Conservation (phyloP, 1,140 invertebrate genomes). For the Anagrus nilaparvatae region DNA sequence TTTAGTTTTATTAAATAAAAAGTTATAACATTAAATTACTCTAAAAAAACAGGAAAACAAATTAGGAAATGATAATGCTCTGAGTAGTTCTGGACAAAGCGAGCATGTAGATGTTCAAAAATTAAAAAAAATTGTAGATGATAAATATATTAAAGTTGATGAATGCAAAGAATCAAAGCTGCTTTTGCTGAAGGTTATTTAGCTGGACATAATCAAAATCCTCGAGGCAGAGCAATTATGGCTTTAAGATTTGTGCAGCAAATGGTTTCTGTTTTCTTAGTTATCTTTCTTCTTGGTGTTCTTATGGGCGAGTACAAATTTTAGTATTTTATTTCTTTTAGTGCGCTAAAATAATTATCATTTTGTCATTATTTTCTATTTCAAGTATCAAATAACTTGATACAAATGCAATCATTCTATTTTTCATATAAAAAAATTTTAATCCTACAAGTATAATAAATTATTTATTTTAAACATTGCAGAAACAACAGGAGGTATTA, state of each 20-base stretch:
- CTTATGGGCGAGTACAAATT: constrained; percentile 23
- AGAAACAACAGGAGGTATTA: constrained; percentile 37
- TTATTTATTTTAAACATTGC: constrained; percentile 7
- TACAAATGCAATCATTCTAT: too few species aligned
- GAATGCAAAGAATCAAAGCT: constrained; percentile 67
- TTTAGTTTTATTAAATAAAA: neutral
- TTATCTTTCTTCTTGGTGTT: constrained; percentile 1
- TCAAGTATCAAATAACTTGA: too few species aligned
- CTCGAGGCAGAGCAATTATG: constrained; percentile 53
- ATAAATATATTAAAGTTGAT: constrained; percentile 31
- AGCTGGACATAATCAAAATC: constrained; percentile 49
- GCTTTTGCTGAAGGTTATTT: constrained; percentile 87
- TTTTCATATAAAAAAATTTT: constrained; percentile 2
- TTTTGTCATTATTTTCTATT: constrained; percentile 9
- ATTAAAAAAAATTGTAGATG: constrained; percentile 25
- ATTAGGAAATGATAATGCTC: neutral
- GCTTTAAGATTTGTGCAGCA: constrained; percentile 61
- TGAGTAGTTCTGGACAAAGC: neutral
- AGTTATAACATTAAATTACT: neutral
- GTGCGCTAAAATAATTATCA: neutral
- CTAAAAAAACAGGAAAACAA: constrained; percentile 11
- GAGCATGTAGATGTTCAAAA: constrained; percentile 19
- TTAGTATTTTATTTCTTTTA: constrained; percentile 19
- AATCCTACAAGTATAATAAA: neutral
- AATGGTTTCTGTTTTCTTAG: constrained; percentile 16